phyloP scores from a whole-genome alignment of 2,888 invertebrate genomes.

The Meteorus cinctellus region DNA sequence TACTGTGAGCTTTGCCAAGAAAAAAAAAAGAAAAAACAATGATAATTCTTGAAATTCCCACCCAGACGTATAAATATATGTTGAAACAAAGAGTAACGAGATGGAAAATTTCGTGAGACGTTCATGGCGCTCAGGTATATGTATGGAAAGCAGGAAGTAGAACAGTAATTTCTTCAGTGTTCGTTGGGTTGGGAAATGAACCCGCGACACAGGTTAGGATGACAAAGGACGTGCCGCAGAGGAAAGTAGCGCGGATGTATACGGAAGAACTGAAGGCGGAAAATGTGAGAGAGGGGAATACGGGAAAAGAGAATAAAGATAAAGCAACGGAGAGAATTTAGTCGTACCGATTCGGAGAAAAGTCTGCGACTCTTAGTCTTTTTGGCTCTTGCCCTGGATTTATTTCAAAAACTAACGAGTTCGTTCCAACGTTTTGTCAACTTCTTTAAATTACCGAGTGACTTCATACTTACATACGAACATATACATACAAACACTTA shows the following conservation, averaged over 20 bases:
- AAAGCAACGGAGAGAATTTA: constrained; percentile 22
- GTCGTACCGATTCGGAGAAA: constrained; percentile 26
- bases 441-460: constrained; percentile 43
- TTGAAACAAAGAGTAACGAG: constrained; percentile 52
- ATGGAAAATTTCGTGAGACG: constrained; percentile 53
- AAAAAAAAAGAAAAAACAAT: neutral
- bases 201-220: constrained; percentile 13
- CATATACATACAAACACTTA: neutral
- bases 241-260: constrained; percentile 2
- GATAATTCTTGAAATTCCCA: neutral
- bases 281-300: neutral
- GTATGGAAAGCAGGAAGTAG: constrained; percentile 35
- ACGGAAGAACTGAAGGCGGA: neutral
- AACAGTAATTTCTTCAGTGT: constrained; percentile 48
- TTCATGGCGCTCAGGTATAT: constrained; percentile 32
- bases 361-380: constrained; percentile 30
- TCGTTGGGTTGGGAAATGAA: constrained; percentile 31
- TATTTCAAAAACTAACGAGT: constrained; percentile 46
- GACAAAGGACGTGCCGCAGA: constrained; percentile 40
- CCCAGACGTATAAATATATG: constrained; percentile 33
- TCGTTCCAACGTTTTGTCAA: constrained; percentile 39
- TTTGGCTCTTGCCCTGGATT: constrained; percentile 29
- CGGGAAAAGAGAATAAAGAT: neutral
- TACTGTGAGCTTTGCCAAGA: too few species aligned
- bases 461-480: constrained; percentile 22